Percentiles rank a stretch among this genome's conserved stretches.
These are phyloP conservation scores for Esox niger DNA, from an alignment of 2,113 vertebrate species.

Conservation along the genomic window DNA sequence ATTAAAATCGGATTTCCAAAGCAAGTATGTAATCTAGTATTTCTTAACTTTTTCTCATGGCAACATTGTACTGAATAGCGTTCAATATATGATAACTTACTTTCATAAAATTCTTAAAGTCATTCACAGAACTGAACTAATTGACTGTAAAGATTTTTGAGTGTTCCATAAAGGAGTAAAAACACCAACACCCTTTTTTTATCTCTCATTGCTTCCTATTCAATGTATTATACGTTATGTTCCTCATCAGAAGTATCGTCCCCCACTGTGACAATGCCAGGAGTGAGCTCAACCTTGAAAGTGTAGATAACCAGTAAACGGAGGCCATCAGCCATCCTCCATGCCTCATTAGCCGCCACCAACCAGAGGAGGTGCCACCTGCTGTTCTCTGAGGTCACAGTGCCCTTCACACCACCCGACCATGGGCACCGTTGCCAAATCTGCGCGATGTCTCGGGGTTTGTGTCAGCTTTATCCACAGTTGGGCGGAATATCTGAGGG, in stretches of 20 bases:
- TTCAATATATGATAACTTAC: too few species aligned
- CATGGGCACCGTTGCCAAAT: constrained; percentile 49
- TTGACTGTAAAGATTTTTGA: too few species aligned
- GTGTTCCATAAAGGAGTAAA: too few species aligned
- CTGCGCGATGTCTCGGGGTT: constrained; percentile 50
- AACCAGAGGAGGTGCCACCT: constrained; percentile 56
- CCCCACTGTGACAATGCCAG: constrained; percentile 18
- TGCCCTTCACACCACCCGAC: constrained; percentile 33
- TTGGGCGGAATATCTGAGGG: constrained; percentile 46
- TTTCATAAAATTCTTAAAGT: too few species aligned
- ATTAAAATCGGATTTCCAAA: neutral
- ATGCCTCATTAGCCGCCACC: constrained; percentile 46
- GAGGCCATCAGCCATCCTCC: constrained; percentile 42
- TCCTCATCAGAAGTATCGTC: neutral
- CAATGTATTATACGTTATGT: neutral
- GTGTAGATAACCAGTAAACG: constrained; percentile 41
- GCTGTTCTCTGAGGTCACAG: constrained; percentile 49
- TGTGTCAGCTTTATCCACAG: constrained; percentile 64
- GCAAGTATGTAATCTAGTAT: neutral
- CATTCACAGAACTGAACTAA: too few species aligned
- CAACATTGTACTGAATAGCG: too few species aligned
- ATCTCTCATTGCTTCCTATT: too few species aligned
- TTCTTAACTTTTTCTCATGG: too few species aligned
- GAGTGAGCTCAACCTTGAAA: constrained; percentile 24
- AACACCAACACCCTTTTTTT: too few species aligned